A percentile compares a stretch with the other conserved stretches of the same genome.
These are phyloP conservation scores for Hartigia nigra DNA, from an alignment of 2,888 invertebrate genomes.

Conservation along the genomic window DNA sequence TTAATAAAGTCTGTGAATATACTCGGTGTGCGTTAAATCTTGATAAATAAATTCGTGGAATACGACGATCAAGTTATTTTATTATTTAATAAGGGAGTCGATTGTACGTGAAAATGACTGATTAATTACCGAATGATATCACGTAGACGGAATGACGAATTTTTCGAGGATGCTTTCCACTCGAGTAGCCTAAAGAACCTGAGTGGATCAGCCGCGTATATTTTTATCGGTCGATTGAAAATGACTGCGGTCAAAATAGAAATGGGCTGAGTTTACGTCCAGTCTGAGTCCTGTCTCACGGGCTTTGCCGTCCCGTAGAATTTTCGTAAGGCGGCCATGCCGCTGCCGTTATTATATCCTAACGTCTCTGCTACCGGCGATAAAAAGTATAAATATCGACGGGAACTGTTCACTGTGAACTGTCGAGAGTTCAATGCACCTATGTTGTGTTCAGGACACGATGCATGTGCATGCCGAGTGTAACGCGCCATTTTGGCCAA, in stretches of 20 bases:
- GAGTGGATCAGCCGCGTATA: not conserved
- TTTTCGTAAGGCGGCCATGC: not conserved
- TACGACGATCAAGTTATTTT: not conserved
- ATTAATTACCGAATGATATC: not conserved
- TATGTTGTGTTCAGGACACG: conserved; percentile 17
- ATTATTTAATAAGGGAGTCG: not conserved
- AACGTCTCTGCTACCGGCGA: conserved; percentile 5
- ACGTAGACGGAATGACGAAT: not conserved
- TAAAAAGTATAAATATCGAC: conserved; percentile 31
- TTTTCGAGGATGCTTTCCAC: not conserved
- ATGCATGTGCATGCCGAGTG: not conserved
- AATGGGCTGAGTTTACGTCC: not conserved
- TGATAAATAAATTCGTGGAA: not conserved
- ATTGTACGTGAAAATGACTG: not conserved
- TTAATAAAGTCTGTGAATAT: not conserved
- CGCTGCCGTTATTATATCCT: conserved; percentile 8
- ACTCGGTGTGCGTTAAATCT: not conserved
- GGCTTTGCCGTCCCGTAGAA: conserved; percentile 6
- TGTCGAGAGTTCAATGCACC: conserved; percentile 33
- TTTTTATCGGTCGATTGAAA: not conserved
- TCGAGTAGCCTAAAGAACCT: not conserved
- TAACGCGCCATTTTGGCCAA: not conserved
- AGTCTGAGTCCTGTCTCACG: conserved; percentile 1
- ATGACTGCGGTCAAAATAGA: not conserved
- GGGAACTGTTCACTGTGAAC: conserved; percentile 2